These are phyloP conservation scores for Orthosia gracilis DNA, from an alignment of 2,888 invertebrate genomes.

Conservation along the genomic window DNA sequence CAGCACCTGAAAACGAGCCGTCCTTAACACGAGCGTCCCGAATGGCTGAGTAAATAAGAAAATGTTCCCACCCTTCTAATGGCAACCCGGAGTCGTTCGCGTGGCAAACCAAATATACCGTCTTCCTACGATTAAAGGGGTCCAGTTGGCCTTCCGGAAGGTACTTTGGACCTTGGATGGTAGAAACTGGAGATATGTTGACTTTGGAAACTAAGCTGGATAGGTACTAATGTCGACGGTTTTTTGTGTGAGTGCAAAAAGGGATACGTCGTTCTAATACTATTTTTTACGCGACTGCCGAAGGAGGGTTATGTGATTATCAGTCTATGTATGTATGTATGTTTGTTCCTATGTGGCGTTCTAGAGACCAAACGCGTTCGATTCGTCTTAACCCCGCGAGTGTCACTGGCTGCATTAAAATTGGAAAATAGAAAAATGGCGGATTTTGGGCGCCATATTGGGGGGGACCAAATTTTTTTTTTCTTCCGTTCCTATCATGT, in stretches of 20 bases:
- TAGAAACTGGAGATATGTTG: constrained; percentile 45
- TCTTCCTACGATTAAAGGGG: constrained; percentile 72
- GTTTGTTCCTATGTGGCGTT: no score
- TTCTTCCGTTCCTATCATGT: no score
- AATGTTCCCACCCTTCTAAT: constrained; percentile 82
- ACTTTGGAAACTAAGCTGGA: constrained; percentile 28
- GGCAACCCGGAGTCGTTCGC: constrained; percentile 66
- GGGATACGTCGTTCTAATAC: no score
- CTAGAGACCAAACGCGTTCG: no score
- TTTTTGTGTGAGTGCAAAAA: background rate
- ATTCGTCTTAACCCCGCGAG: no score
- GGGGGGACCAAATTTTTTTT: no score
- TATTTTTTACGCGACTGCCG: no score
- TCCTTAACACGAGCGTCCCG: constrained; percentile 63
- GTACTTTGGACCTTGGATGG: constrained; percentile 48
- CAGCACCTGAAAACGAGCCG: constrained; percentile 37
- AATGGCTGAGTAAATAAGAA: constrained; percentile 78
- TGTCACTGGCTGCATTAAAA: no score
- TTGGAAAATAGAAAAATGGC: no score
- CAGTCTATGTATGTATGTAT: no score
- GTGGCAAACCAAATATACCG: constrained; percentile 72
- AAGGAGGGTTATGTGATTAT: no score
- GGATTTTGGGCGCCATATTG: no score
- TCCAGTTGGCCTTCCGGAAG: constrained; percentile 60
- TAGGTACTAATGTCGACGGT: background rate